A percentile compares a stretch with the other conserved stretches of the same genome.
Conservation (phyloP, 2,888 invertebrate genomes). For the Sympetrum striolatum region DNA sequence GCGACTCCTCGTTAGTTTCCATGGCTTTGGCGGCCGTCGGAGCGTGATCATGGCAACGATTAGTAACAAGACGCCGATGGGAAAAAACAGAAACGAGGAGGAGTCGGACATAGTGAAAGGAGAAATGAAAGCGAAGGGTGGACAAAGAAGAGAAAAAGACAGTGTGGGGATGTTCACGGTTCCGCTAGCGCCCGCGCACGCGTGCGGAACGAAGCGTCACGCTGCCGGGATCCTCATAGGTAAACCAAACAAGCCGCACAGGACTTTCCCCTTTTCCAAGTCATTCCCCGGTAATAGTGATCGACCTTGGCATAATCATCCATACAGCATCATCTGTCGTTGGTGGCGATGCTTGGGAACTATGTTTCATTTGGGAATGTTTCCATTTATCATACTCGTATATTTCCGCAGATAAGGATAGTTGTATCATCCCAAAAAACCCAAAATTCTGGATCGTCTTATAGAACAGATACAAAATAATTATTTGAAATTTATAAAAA, state of each 20-base stretch:
- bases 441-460: too few relatives aligned
- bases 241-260: background rate
- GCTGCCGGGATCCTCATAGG: background rate
- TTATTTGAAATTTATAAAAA: too few relatives aligned
- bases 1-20: background rate
- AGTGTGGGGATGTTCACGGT: background rate
- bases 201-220: conserved; percentile 32
- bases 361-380: background rate
- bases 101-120: background rate
- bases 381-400: too few relatives aligned
- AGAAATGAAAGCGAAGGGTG: background rate
- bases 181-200: conserved; percentile 2
- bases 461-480: too few relatives aligned
- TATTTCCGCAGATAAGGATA: too few relatives aligned
- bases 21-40: background rate
- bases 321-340: background rate
- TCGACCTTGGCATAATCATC: background rate
- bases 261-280: background rate
- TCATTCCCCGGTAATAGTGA: background rate
- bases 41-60: background rate
- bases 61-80: background rate
- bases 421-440: too few relatives aligned
- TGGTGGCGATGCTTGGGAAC: background rate
- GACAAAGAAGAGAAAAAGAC: background rate
- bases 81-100: background rate